A percentile compares a stretch with the other conserved stretches of the same genome.
Evolutionary conservation across 2,888 invertebrate genomes (phyloP).

Genomic region (Platycheirus albimanus): DNA sequence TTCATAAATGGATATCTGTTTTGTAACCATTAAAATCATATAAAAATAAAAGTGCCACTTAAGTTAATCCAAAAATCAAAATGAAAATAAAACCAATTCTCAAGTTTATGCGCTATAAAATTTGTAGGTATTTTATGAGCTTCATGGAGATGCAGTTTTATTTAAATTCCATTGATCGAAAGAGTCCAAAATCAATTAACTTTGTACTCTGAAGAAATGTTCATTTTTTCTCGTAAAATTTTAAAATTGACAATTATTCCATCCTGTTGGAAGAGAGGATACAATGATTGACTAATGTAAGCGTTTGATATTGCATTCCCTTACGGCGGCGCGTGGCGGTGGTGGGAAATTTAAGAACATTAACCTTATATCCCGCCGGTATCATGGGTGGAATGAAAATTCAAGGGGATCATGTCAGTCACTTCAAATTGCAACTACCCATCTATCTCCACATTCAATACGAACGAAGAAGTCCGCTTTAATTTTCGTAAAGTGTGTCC

Average conservation of each 20-base stretch:
- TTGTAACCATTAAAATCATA: constrained; percentile 49
- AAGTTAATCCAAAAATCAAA: constrained; percentile 46
- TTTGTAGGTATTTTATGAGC: constrained; percentile 29
- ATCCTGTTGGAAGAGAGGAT: background rate
- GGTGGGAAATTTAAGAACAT: background rate
- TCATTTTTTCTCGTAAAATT: constrained; percentile 43
- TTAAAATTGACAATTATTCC: background rate
- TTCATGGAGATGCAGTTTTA: constrained; percentile 25
- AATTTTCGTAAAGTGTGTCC: constrained; percentile 61
- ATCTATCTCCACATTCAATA: constrained; percentile 10
- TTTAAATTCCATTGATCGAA: constrained; percentile 62
- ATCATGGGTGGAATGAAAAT: background rate
- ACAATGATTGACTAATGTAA: background rate
- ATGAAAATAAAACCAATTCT: constrained; percentile 10
- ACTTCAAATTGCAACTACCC: constrained; percentile 9
- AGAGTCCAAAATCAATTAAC: constrained; percentile 62
- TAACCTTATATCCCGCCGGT: background rate
- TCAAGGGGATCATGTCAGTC: background rate
- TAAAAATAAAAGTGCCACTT: constrained; percentile 59
- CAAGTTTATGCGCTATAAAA: constrained; percentile 60
- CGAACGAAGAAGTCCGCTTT: constrained; percentile 24
- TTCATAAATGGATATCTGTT: constrained; percentile 10
- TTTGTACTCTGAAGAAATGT: constrained; percentile 48
- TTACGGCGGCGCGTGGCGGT: no score
- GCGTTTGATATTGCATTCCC: background rate